Conservation (phyloP, 2,888 invertebrate species). For the Drosophila mimetica region DNA sequence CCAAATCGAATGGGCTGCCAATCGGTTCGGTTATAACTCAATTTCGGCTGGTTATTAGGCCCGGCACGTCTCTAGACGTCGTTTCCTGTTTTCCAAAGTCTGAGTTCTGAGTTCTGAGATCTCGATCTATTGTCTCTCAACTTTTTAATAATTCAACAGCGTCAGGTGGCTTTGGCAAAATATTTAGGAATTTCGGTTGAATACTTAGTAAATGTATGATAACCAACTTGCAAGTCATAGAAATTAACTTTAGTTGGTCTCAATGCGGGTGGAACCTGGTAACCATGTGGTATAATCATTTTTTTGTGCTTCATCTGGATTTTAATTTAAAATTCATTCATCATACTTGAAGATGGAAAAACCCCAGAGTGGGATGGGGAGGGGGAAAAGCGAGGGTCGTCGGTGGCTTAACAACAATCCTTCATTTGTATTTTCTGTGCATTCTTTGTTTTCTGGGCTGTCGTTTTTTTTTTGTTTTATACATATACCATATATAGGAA, state of each 20-base stretch:
- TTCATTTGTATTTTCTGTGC: constrained; percentile 67
- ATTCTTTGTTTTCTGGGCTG: constrained; percentile 38
- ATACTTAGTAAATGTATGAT: too few relatives aligned
- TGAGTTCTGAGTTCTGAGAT: background rate
- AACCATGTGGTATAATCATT: constrained; percentile 36
- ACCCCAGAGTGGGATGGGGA: too few relatives aligned
- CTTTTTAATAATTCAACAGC: constrained; percentile 4
- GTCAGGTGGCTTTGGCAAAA: constrained; percentile 1
- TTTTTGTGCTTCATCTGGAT: constrained; percentile 44
- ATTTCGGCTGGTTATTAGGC: constrained; percentile 63
- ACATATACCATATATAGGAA: constrained; percentile 7
- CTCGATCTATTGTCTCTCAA: constrained; percentile 13
- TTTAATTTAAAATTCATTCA: constrained; percentile 78
- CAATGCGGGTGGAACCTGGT: constrained; percentile 15
- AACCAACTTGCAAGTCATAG: too few relatives aligned
- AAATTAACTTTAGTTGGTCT: too few relatives aligned
- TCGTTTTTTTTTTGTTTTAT: constrained; percentile 13
- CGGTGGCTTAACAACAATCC: constrained; percentile 52
- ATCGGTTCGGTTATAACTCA: constrained; percentile 49
- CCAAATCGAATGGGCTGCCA: constrained; percentile 33
- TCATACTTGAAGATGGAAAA: constrained; percentile 63
- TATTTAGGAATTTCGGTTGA: background rate
- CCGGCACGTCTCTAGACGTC: constrained; percentile 51
- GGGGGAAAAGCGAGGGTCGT: constrained; percentile 3
- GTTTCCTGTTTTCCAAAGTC: constrained; percentile 23